A percentile compares a stretch with the other conserved stretches of the same genome.
Evolutionary conservation across 2,113 vertebrate genomes (phyloP).

Genomic region (Campylorhamphus procurvoides): DNA sequence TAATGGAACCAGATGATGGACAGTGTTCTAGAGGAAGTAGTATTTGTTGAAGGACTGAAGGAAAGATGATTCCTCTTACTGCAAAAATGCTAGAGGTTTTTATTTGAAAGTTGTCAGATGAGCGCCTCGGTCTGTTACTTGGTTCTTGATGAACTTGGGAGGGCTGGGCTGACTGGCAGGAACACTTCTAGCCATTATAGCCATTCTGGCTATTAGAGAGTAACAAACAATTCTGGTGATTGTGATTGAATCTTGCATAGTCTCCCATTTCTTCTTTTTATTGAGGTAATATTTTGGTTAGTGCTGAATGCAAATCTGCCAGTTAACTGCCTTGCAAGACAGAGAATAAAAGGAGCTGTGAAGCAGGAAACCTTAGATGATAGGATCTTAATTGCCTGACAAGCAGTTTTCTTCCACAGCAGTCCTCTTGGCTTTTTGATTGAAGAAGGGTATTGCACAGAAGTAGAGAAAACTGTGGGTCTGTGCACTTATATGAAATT

Average conservation of each 20-base stretch:
- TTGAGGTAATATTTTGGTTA: background rate
- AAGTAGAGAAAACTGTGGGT: background rate
- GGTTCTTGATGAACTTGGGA: background rate
- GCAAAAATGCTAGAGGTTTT: background rate
- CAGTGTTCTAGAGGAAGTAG: background rate
- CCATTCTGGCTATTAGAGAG: background rate
- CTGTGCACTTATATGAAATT: background rate
- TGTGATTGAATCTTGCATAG: background rate
- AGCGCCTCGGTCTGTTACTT: background rate
- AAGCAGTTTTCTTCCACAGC: background rate
- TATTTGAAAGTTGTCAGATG: background rate
- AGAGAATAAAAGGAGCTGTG: background rate
- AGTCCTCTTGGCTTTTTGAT: background rate
- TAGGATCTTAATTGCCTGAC: background rate
- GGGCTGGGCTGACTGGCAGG: background rate
- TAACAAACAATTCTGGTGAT: background rate
- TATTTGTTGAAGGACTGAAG: background rate
- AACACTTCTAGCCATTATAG: background rate
- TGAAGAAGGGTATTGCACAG: background rate
- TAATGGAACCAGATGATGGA: background rate
- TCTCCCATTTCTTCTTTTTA: background rate
- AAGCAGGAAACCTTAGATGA: background rate
- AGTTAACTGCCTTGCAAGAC: background rate
- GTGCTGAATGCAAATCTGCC: fast-evolving
- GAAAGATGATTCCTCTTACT: background rate